Base-by-base conservation (phyloP, 2,888 invertebrate genomes). In the Aplocera efformata region DNA sequence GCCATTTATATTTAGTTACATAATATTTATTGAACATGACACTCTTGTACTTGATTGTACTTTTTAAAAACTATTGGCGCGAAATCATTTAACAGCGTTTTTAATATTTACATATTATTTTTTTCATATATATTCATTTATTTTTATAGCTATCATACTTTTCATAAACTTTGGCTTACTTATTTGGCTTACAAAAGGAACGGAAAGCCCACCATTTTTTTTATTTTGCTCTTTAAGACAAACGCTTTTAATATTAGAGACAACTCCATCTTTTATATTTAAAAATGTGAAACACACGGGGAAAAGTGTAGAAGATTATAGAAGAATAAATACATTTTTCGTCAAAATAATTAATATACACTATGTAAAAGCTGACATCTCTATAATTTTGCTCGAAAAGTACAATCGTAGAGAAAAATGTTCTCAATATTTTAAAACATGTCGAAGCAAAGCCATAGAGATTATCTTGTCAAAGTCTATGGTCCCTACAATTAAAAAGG, bases 401-500 rank as follows among this genome's bases (percentile, higher is more conserved):
- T 39, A 32, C 20, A 23, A 9, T 37, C 29, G 27, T 31, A 17
- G 30, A 44, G 42, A 49, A 34, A 36, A 36, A 32, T 24, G 32
- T 36, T 38, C 26, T 32, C 40, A 37, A 26, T 39, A 33, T 25
- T 34, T 41, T 30, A 9, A 32, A 49, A 22, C 42, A 48, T 48
- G 48, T 41, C 53, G 55, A 67, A 73, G 69, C 65, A 72, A 72
- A 73, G 68, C 32, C 35, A 75, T 61, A 72, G 60, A 70, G 66
- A 66, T 56, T 49, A 56, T 62, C 53, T 52, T 53, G 60, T 67
- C 67, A 64, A 65, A 60, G 56, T 74, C 83, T 83, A 83, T 84
- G 84, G 84, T 83, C 83, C 84, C 84, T 82, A 83, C 77, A 71
- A 69, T 75, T 53, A 67, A 72, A 72, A 69, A 60, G 5, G 49